Evolutionary conservation across 2,888 invertebrate species (phyloP), one percentile per base, ranked within the genome.

Genomic region (Smittia aterrima): DNA sequence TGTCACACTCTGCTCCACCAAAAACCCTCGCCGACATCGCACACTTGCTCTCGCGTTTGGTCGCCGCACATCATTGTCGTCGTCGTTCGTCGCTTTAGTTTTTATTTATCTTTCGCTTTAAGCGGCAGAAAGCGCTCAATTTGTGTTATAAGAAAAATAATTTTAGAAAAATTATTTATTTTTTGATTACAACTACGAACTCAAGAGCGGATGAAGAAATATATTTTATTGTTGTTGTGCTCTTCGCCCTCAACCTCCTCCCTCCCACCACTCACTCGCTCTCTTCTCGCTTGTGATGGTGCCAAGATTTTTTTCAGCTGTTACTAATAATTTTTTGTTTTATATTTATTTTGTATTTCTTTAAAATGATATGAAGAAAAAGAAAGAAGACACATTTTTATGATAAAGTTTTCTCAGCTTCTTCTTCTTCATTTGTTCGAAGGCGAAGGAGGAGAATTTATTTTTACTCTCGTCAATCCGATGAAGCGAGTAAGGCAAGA

Each of bases 231-330:
- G 53, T 58, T 58, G 58, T 58, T 58, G 58, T 58, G 58, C 58
- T 58, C 20, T 22, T n/a, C 58, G n/a, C 47, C 32, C 32, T 6
- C 32, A 3, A 16, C 47, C n/a, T 47, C 16, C 16, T 47, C 47
- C 16, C n/a, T 47, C 47, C n/a, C n/a, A n/a, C n/a, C n/a, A n/a
- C n/a, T n/a, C n/a, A n/a, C n/a, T n/a, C n/a, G n/a, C n/a, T n/a
- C n/a, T 38, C 9, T 38, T 22, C 58, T 22, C 18, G 20, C 22
- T 22, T n/a, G 24, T 22, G 53, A 32, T 25, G 70, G 24, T 71
- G 70, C 70, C 70, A 71, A 71, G 70, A 71, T 54, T 53, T 54
- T n/a, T 47, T 71, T 71, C 70, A 71, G 70, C 70, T 71, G 70
- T 71, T 71, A 40, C 70, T 22, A 71, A 71, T 71, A 71, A 71